Evolutionary conservation across 2,888 invertebrate genomes (phyloP).

Genomic region (Macroteleia sp.): DNA sequence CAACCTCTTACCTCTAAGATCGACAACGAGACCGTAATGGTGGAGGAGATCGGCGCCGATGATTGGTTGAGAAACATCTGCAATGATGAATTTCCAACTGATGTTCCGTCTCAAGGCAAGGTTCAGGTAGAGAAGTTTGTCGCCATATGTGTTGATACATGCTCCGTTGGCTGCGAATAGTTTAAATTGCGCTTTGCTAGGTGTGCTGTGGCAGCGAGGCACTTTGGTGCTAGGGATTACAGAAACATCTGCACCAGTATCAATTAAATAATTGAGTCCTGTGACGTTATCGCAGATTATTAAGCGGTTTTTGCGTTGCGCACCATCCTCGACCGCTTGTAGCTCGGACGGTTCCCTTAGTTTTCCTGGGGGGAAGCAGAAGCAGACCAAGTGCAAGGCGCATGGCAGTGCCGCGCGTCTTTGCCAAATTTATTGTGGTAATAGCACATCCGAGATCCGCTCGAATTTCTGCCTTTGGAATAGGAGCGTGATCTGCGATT

Average conservation of each 20-base stretch:
- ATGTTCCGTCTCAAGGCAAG: conserved; percentile 59
- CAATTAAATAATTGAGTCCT: conserved; percentile 45
- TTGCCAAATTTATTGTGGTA: background rate
- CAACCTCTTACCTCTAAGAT: background rate
- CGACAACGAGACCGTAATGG: background rate
- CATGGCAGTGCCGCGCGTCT: background rate
- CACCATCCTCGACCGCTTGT: conserved; percentile 2
- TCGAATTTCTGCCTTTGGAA: too few species aligned
- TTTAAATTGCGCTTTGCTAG: background rate
- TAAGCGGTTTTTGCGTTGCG: conserved; percentile 1
- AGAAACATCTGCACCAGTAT: conserved; percentile 47
- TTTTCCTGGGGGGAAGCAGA: conserved; percentile 15
- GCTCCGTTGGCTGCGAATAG: conserved; percentile 72
- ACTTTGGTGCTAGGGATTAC: background rate
- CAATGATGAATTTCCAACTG: conserved; percentile 62
- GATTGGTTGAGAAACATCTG: conserved; percentile 6
- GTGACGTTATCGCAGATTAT: background rate
- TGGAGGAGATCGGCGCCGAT: conserved; percentile 69
- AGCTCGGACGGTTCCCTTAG: background rate
- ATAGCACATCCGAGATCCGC: too few species aligned
- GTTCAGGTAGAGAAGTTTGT: conserved; percentile 67
- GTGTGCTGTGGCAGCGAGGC: rapidly evolving
- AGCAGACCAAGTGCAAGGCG: background rate
- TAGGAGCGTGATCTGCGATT: too few species aligned
- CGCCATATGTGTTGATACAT: conserved; percentile 68